Percentiles rank a stretch among this genome's conserved stretches.
Evolutionary conservation across 2,113 vertebrate species (phyloP).

Genomic region (Spheniscus mendiculus): DNA sequence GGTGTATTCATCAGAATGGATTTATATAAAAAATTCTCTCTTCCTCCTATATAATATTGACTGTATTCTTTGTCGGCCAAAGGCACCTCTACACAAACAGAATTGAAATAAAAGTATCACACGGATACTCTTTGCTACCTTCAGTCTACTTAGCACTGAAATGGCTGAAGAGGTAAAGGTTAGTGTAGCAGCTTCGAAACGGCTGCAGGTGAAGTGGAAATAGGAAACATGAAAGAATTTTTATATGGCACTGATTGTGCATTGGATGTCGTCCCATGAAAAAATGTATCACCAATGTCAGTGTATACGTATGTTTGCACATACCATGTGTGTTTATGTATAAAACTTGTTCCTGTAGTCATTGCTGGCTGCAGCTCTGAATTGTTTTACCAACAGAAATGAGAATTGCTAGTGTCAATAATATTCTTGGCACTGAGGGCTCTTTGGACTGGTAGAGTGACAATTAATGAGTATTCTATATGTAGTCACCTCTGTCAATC

Average conservation of each 20-base stretch:
- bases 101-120: background rate
- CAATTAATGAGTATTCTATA: background rate
- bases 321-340: accelerated
- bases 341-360: background rate
- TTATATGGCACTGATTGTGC: background rate
- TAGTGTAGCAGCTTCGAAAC: background rate
- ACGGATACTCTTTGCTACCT: background rate
- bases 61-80: background rate
- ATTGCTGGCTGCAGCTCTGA: background rate
- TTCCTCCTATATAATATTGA: background rate
- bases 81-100: background rate
- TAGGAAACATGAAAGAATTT: background rate
- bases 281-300: background rate
- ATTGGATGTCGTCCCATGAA: background rate
- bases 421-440: background rate
- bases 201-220: background rate
- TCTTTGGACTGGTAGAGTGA: background rate
- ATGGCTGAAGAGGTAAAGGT: background rate
- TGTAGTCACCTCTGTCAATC: background rate
- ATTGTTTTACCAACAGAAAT: background rate
- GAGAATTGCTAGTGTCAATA: background rate
- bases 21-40: background rate
- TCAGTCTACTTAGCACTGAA: background rate
- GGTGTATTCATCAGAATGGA: background rate
- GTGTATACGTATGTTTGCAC: background rate